These are phyloP conservation scores for Diarsia mendica DNA, from an alignment of 2,888 invertebrate genomes.

Conservation along the genomic window DNA sequence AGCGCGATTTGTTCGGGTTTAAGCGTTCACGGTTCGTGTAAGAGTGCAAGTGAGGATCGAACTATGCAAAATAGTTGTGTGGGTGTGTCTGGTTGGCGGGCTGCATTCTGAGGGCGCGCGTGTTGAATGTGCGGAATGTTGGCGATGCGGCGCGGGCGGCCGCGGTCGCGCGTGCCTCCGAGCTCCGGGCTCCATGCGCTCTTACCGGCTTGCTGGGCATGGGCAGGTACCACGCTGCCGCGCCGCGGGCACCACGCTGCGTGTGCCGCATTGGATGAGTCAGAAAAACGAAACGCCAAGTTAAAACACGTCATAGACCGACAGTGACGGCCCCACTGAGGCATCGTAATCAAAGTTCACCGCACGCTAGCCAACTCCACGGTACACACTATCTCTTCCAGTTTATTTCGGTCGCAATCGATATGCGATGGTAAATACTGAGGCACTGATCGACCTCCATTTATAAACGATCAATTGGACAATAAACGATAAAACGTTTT, in stretches of 20 bases:
- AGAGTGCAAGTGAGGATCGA: slow-evolving; percentile 74
- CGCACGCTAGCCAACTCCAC: slow-evolving; percentile 87
- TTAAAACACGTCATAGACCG: slow-evolving; percentile 77
- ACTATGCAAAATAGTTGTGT: slow-evolving; percentile 86
- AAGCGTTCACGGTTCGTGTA: slow-evolving; percentile 38
- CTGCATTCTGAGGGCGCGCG: slow-evolving; percentile 86
- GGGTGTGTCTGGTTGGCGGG: slow-evolving; percentile 81
- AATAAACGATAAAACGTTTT: slow-evolving; percentile 89
- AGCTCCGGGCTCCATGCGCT: slow-evolving; percentile 61
- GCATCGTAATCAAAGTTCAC: slow-evolving; percentile 72
- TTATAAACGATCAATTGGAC: slow-evolving; percentile 83
- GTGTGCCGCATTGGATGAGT: slow-evolving; percentile 87
- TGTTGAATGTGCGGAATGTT: slow-evolving; percentile 86
- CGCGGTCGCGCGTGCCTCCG: slow-evolving; percentile 76
- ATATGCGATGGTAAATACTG: slow-evolving; percentile 84
- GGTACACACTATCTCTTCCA: slow-evolving; percentile 88
- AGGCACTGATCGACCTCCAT: slow-evolving; percentile 83
- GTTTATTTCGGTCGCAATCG: slow-evolving; percentile 88
- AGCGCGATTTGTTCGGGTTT: slow-evolving; percentile 41
- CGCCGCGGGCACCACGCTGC: slow-evolving; percentile 85
- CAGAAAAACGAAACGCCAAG: slow-evolving; percentile 84
- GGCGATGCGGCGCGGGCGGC: slow-evolving; percentile 77
- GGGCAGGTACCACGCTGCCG: slow-evolving; percentile 83
- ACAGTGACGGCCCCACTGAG: slow-evolving; percentile 66
- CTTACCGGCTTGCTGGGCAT: slow-evolving; percentile 82